Evolutionary conservation across 2,888 invertebrate species (phyloP), one percentile per base, ranked within the genome.

Genomic region (Lithophane leautieri): DNA sequence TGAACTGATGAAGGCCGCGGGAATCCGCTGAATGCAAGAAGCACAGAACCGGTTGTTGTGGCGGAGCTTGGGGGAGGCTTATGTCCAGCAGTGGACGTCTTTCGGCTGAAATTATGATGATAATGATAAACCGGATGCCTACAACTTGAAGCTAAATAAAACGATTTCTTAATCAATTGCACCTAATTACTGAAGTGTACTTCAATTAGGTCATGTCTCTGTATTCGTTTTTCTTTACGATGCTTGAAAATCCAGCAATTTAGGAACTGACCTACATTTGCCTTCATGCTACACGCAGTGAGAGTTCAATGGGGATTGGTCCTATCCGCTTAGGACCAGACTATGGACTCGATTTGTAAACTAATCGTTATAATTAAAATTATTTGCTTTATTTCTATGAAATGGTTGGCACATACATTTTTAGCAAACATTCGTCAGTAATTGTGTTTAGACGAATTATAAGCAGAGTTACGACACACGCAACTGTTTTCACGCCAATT

Each of bases 191-290:
- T 72, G 19, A 44, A 80, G 40, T 60, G 28, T 66, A 44, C 72
- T 63, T 71, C 66, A 70, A 63, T 76, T 67, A 67, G 65, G 19
- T 22, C 34, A 70, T 47, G 34, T 70, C 42, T 60, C 34, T 66
- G 34, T 58, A 62, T 62, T 66, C 14, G 42, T 34, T 72, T 84
- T 72, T 75, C 61, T 63, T 50, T 69, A 74, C 25, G 42, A 70
- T 52, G 44, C 67, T 73, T 80, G 56, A 66, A 82, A 72, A 70
- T 80, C 72, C 28, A 72, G 42, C 68, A 75, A 67, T 83, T 83
- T 75, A 60, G 70, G 22, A 28, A 14, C 58, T 70, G 84, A 63
- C 60, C 76, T 73, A 82, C 28, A 70, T 72, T 63, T 44, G 0
- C 47, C 7, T 56, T 70, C 50, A 12, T 63, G 28, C 28, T 14